Evolutionary conservation across 2,888 invertebrate genomes (phyloP).

Genomic region (Carcina quercana): DNA sequence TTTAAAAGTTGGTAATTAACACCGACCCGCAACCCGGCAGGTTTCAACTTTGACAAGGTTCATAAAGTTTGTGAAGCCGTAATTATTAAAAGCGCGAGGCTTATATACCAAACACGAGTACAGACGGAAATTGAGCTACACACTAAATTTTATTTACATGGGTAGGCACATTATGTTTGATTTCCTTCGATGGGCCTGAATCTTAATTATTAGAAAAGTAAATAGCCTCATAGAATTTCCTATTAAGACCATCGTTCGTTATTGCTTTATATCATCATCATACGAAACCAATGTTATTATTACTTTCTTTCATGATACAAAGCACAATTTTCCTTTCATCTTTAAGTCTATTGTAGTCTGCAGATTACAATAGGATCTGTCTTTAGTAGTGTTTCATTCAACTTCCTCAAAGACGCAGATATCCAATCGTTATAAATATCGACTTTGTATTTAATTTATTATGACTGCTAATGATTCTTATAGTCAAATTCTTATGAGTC

Average conservation of each 20-base stretch:
- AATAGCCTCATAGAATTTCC: no score
- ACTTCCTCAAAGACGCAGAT: slow-evolving; percentile 29
- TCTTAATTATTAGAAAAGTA: no score
- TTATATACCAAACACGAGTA: no score
- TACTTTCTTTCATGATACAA: slow-evolving; percentile 28
- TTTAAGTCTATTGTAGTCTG: slow-evolving; percentile 31
- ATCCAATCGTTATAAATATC: slow-evolving; percentile 31
- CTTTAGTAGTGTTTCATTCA: slow-evolving; percentile 39
- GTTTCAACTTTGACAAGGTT: slow-evolving; percentile 61
- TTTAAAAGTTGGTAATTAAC: slow-evolving; percentile 70
- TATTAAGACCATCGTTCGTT: no score
- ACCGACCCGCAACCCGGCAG: slow-evolving; percentile 49
- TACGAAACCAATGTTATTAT: slow-evolving; percentile 37
- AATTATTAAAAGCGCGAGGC: slow-evolving; percentile 52
- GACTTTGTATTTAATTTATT: no score
- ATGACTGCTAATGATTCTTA: no score
- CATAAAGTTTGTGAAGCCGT: slow-evolving; percentile 56
- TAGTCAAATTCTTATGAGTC: no score
- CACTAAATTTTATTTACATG: no score
- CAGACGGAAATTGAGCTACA: no score
- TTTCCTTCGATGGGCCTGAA: no score
- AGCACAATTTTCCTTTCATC: slow-evolving; percentile 36
- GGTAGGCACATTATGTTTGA: no score
- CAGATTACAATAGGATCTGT: slow-evolving; percentile 35
- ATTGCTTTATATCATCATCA: slow-evolving; percentile 28